Base-by-base conservation (phyloP, 2,113 vertebrate genomes). In the Oxygymnocypris stewartii region DNA sequence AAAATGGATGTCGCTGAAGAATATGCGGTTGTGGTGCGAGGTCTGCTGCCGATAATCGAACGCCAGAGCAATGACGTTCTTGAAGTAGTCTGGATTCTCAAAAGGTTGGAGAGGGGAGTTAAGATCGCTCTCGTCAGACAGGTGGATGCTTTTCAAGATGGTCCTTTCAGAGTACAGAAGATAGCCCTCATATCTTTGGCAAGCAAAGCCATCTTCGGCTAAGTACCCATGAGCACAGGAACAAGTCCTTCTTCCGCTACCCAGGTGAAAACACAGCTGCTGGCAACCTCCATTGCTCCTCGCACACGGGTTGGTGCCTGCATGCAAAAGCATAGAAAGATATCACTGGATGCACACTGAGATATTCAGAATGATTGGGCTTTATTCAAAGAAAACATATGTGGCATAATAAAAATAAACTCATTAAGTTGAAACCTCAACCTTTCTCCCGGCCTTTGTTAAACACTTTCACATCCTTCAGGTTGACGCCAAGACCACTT, bases 401-500 rank as follows among this genome's bases (percentile, higher is more conserved):
- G 74, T 6, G 12, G 16, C 16, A 65, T 31, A 28, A 89, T 89
- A 92, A 77, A 61, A 88, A 91, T 88, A 37, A 59, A 20, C 63
- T 49, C 86, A 92, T 93, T 90, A 93, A 92, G 82, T 90, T 89
- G 85, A 91, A 94, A 91, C 92, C 28, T 88, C 89, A 93, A 98
- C 98, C 98, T 97, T 98, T 99, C 94, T 99, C 97, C 95, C 97
- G 96, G 92, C 95, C 96, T 96, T 95, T 95, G 89, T 96, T 99
- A 94, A 98, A 99, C 91, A 99, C 92, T 85, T 97, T 98, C 89
- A 99, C 96, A 90, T 99, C 98, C 93, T 99, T 99, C 91, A 99
- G 93, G 93, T 99, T 99, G 90, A 99, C 97, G 77, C 98, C 98
- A 31, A 99, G 96, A 73, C 98, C 97, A 40, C 96, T 98, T 92